Evolutionary conservation across 2,888 invertebrate genomes (phyloP).

Genomic region (Idaea straminata): DNA sequence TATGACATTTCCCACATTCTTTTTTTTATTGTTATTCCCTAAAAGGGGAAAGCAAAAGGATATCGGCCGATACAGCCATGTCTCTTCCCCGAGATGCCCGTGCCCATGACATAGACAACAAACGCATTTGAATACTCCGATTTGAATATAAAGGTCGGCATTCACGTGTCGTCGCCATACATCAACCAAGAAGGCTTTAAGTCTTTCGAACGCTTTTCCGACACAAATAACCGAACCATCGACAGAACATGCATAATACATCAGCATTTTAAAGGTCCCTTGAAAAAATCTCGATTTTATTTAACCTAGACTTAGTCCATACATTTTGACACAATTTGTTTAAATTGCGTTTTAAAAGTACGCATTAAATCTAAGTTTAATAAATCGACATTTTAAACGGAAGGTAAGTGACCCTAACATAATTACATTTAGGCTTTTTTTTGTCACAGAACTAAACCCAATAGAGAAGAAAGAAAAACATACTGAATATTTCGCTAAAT

Average conservation of each 20-base stretch:
- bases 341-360: constrained; percentile 33
- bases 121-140: constrained; percentile 72
- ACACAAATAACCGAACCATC: constrained; percentile 76
- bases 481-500: no score
- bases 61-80: neutral
- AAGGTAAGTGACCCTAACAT: no score
- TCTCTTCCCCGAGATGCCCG: constrained; percentile 52
- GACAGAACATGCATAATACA: constrained; percentile 46
- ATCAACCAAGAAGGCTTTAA: constrained; percentile 73
- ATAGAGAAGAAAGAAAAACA: no score
- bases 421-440: no score
- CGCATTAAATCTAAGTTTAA: no score
- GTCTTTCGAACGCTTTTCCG: constrained; percentile 76
- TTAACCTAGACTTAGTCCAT: neutral
- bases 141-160: constrained; percentile 79
- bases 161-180: constrained; percentile 72
- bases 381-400: no score
- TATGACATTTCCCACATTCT: constrained; percentile 72
- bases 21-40: constrained; percentile 44
- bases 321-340: constrained; percentile 1
- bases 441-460: no score
- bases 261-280: no score
- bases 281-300: no score
- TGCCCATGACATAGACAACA: constrained; percentile 73
- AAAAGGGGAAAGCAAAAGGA: neutral